Percentiles rank a stretch among this genome's conserved stretches.
Evolutionary conservation across 2,113 vertebrate species (phyloP).

Genomic region (Vulpes vulpes): DNA sequence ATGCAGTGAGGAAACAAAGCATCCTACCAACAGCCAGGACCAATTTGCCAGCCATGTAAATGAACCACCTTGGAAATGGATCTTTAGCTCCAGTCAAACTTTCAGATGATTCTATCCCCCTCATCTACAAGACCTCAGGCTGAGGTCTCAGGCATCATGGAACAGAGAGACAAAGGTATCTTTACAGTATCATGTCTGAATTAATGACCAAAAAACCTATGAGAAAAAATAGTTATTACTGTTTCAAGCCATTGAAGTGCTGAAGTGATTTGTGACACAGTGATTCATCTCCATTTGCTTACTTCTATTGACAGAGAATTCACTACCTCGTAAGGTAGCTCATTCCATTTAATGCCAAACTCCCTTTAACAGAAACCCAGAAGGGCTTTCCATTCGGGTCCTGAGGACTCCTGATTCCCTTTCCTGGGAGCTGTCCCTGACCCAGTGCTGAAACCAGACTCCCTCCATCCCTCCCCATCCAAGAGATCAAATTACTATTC

Average conservation of each 20-base stretch:
- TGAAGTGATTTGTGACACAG: neutral
- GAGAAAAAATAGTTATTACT: neutral
- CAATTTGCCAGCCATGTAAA: neutral
- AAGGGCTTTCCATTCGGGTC: neutral
- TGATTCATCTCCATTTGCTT: neutral
- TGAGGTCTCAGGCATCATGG: neutral
- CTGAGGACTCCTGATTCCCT: neutral
- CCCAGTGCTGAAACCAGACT: conserved; percentile 61
- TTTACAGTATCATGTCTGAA: neutral
- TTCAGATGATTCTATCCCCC: neutral
- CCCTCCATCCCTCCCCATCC: neutral
- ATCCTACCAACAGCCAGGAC: neutral
- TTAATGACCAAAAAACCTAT: neutral
- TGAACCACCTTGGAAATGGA: neutral
- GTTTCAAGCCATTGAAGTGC: neutral
- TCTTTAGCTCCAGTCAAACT: neutral
- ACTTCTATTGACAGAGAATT: conserved; percentile 13
- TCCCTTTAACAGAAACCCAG: neutral
- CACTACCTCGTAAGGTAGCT: neutral
- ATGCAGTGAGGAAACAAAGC: neutral
- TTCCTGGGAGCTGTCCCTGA: conserved; percentile 50
- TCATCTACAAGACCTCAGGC: neutral
- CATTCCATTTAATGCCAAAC: neutral
- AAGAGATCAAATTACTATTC: conserved; percentile 58
- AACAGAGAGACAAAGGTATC: neutral